Percentiles rank a stretch among this genome's conserved stretches.
Evolutionary conservation across 2,797 vertebrate species (phyloP).

Genomic region (Adelosebastes latens): DNA sequence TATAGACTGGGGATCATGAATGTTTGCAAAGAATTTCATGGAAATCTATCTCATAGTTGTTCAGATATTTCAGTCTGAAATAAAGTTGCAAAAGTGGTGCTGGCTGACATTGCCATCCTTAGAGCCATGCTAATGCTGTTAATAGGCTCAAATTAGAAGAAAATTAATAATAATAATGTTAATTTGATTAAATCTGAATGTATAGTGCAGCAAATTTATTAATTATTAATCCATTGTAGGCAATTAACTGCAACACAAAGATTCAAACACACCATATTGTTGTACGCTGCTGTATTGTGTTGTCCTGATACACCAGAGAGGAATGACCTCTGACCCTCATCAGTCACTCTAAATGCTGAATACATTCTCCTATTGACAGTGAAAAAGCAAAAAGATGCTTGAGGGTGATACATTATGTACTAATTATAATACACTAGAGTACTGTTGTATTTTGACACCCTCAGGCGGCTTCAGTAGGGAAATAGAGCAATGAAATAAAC

Average conservation of each 20-base stretch:
- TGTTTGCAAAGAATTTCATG: not conserved
- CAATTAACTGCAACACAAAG: not conserved
- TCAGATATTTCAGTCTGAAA: not conserved
- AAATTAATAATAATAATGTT: too few species aligned
- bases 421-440: not conserved
- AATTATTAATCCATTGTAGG: not conserved
- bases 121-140: not conserved
- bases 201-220: not conserved
- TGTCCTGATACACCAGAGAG: not conserved
- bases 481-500: not conserved
- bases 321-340: slow-evolving; percentile 9
- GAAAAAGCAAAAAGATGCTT: not conserved
- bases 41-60: not conserved
- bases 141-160: not conserved
- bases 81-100: not conserved
- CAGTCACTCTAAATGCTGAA: not conserved
- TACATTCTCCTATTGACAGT: not conserved
- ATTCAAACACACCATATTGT: not conserved
- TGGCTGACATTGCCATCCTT: not conserved
- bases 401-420: not conserved
- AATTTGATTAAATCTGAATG: not conserved
- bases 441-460: not conserved
- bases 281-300: not conserved
- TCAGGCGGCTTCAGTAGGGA: not conserved
- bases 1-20: not conserved